Evolutionary conservation across 2,888 invertebrate species (phyloP), one percentile per base, ranked within the genome.

Genomic region (Thelaira solivaga): DNA sequence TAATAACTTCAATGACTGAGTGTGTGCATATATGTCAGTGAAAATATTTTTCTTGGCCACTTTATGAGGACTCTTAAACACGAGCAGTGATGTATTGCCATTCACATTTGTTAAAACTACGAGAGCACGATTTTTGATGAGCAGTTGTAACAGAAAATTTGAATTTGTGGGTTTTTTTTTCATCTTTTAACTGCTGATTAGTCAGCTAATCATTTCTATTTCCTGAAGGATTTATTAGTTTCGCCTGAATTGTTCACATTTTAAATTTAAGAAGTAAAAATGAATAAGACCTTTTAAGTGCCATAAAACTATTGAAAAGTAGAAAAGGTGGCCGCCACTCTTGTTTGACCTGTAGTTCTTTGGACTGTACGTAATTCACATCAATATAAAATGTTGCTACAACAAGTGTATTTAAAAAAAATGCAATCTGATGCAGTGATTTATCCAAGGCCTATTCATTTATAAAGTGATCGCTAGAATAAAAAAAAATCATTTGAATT

Each of bases 51-150:
- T 62, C 43, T 45, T 69, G 41, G 51, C 31, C 68, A 59, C 59
- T 77, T 59, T 41, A 64, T 59, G 22, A 68, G 59, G 64, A 69
- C 31, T 61, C 13, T 65, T 39, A 74, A 73, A 62, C 62, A 68
- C 72, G 55, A 49, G 29, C 26, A 29, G 36, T 49, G 39, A 49
- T 68, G 34, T 11, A 45, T 2, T 22, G 22, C 36, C n/a, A 55
- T 55, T 41, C 41, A 72, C n/a, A 55, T 61, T 61, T 53, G 55
- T 57, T 57, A 55, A 20, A 49, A 57, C 31, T 41, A 51, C 41
- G 45, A 13, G 11, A n/a, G 13, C 2, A 31, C 13, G 6, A 61
- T 24, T 71, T 51, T 57, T 51, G 53, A 62, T 36, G 43, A 71
- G 22, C 22, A 55, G 39, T 39, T 61, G 41, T 24, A 29, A 41